Evolutionary conservation across 2,888 invertebrate genomes (phyloP), one percentile per base, ranked within the genome.

Genomic region (Notodromas monacha): DNA sequence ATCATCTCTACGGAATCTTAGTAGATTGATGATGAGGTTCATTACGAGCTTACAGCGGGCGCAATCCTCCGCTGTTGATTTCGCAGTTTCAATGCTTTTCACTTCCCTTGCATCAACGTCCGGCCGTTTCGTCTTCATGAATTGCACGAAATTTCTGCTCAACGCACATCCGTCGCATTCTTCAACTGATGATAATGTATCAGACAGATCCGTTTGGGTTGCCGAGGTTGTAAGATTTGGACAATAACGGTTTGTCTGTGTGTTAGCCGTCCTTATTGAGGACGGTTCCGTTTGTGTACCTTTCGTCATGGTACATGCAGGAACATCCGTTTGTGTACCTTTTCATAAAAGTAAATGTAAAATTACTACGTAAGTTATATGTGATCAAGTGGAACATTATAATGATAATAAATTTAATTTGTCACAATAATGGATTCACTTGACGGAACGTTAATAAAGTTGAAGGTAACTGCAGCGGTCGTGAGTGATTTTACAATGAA

Each of bases 1-100:
- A 21, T 21, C 21, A 21, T 21, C 21, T 21, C 21, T 21, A 21
- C 21, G 21, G 21, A 21, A 21, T 21, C 21, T 21, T 21, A 21
- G 21, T 21, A 21, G 21, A 21, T 21, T 21, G 21, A 21, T 21
- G 21, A 21, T 21, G 21, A 21, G 21, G 21, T 21, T 21, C 21
- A 21, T 21, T 21, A 21, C 21, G 21, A 21, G 21, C 21, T 21
- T 21, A 21, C 21, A 21, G 21, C 21, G 21, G 21, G 21, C 21
- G 21, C 21, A 21, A 21, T 21, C 21, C 21, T 21, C 21, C 21
- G 21, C 21, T 21, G 21, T 21, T 21, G 21, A 21, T 21, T 21
- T 21, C 21, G 21, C 21, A 21, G 21, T 21, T 21, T 21, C 21
- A 21, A 21, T 21, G 21, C 6, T 21, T 21, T 21, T 21, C 21